Percentiles rank a stretch among this genome's conserved stretches.
Conservation (phyloP, 2,888 invertebrate species). For the Augiades crinisus region DNA sequence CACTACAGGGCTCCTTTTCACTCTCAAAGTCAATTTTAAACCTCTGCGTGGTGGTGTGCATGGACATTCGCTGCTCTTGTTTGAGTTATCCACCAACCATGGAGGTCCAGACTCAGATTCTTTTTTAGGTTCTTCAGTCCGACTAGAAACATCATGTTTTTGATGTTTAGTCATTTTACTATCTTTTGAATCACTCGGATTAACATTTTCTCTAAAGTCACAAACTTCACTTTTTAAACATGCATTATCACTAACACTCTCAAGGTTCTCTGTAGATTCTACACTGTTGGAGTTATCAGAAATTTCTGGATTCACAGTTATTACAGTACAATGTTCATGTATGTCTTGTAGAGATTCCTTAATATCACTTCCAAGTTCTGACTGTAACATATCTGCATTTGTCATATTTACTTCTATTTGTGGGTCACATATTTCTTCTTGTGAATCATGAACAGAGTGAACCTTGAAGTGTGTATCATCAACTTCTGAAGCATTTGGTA, state of each 20-base stretch:
- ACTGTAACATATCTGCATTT: conserved; percentile 45
- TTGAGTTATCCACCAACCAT: conserved; percentile 71
- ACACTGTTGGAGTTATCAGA: conserved; percentile 47
- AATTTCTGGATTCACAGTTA: conserved; percentile 35
- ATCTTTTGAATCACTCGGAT: conserved; percentile 70
- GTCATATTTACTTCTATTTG: conserved; percentile 43
- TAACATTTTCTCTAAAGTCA: conserved; percentile 78
- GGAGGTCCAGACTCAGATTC: conserved; percentile 63
- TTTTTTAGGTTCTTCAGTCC: conserved; percentile 63
- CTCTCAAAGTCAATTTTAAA: conserved; percentile 90
- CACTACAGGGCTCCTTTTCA: conserved; percentile 92
- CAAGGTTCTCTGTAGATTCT: conserved; percentile 50
- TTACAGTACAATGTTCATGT: conserved; percentile 35
- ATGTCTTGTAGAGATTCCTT: conserved; percentile 66
- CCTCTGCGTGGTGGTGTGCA: conserved; percentile 83
- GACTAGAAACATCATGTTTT: conserved; percentile 59
- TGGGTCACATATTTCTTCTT: conserved; percentile 42
- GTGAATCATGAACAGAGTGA: conserved; percentile 46
- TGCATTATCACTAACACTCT: conserved; percentile 58
- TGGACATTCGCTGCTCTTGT: conserved; percentile 73
- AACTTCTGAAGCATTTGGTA: conserved; percentile 47
- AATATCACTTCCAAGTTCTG: conserved; percentile 52
- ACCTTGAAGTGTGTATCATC: conserved; percentile 36
- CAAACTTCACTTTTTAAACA: conserved; percentile 70
- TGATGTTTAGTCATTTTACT: conserved; percentile 62